Evolutionary conservation across 2,888 invertebrate genomes (phyloP).

Genomic region (Plagodis pulveraria): DNA sequence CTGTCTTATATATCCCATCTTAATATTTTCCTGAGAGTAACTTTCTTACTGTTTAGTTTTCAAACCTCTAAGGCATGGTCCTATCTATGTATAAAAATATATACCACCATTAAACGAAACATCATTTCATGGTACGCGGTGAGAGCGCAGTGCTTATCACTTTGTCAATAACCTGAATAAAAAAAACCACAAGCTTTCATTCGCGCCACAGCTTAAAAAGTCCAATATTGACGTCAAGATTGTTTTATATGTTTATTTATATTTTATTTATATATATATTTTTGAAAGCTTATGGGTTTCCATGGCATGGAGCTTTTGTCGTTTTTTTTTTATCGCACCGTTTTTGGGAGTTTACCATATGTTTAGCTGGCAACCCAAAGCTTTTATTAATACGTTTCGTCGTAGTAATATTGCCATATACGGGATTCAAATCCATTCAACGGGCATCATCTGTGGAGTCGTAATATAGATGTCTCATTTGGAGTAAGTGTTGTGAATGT

Average conservation of each 20-base stretch:
- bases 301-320: slow-evolving; percentile 62
- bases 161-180: slow-evolving; percentile 40
- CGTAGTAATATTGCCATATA: slow-evolving; percentile 19
- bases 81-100: slow-evolving; percentile 2
- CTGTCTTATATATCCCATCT: too few species aligned
- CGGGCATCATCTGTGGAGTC: slow-evolving; percentile 6
- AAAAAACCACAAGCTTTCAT: slow-evolving; percentile 80
- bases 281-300: slow-evolving; percentile 81
- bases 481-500: slow-evolving; percentile 20
- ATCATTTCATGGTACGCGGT: slow-evolving; percentile 34
- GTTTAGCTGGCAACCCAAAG: slow-evolving; percentile 71
- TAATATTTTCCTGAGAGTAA: too few species aligned
- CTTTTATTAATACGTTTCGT: slow-evolving; percentile 42
- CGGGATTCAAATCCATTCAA: slow-evolving; percentile 1
- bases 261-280: slow-evolving; percentile 32
- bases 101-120: slow-evolving; percentile 3
- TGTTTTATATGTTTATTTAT: slow-evolving; percentile 35
- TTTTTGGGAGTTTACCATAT: slow-evolving; percentile 40
- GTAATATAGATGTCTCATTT: slow-evolving; percentile 8
- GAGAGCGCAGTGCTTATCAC: slow-evolving; percentile 34
- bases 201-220: slow-evolving; percentile 59
- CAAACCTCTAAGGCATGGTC: slow-evolving; percentile 21
- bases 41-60: too few species aligned
- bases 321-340: slow-evolving; percentile 39
- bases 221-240: slow-evolving; percentile 77